These are phyloP conservation scores for Oreochromis tanganicae DNA, from an alignment of 2,113 vertebrate genomes.

Conservation along the genomic window DNA sequence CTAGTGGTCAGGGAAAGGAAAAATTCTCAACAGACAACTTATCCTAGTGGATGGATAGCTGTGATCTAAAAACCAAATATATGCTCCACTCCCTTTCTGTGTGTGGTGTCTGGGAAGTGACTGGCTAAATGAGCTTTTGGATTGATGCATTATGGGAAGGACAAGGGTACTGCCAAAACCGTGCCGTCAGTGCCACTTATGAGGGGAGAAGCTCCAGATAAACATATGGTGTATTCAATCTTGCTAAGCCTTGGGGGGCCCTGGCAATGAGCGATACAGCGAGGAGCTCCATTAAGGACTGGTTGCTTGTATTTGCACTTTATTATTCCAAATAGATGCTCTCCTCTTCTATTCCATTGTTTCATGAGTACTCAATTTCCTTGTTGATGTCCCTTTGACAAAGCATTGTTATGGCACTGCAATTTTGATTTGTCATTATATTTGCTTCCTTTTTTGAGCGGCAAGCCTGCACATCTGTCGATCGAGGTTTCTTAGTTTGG, in stretches of 20 bases:
- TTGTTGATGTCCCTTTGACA: conserved; percentile 15
- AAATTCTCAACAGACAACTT: neutral
- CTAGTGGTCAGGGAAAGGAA: neutral
- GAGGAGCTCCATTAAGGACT: conserved; percentile 56
- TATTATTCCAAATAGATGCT: conserved; percentile 53
- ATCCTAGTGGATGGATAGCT: neutral
- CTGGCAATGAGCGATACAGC: conserved; percentile 47
- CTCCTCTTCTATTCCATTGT: conserved; percentile 30
- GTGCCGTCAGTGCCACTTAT: conserved; percentile 47
- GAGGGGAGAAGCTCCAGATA: conserved; percentile 52
- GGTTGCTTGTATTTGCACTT: conserved; percentile 57
- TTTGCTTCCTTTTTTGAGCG: neutral
- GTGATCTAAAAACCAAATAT: conserved; percentile 11
- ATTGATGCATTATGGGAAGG: conserved; percentile 55
- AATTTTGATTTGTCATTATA: neutral
- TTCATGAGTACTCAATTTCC: conserved; percentile 12
- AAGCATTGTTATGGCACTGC: neutral
- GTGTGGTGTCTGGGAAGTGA: conserved; percentile 29
- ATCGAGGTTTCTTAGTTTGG: neutral
- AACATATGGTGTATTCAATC: conserved; percentile 67
- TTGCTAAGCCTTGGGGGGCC: conserved; percentile 53
- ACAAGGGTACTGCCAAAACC: conserved; percentile 52
- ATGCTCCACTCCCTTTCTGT: neutral
- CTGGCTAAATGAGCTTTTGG: conserved; percentile 44
- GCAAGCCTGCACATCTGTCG: neutral